Base-by-base conservation (phyloP, 2,888 invertebrate species). In the Dasypogon diadema region DNA sequence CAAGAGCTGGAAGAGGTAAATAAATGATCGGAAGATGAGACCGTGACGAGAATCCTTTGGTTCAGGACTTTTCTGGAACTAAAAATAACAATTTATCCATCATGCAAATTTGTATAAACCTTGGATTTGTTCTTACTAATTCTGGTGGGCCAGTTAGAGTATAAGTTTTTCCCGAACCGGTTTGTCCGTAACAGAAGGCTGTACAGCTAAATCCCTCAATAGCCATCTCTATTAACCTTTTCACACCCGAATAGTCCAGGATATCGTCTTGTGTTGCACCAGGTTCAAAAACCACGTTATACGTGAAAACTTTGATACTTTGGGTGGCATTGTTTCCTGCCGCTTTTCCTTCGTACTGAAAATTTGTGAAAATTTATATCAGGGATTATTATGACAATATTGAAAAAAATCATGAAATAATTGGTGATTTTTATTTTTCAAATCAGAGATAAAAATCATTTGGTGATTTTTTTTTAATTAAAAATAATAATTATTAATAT, bases 161-260 rank as follows among this genome's bases (percentile, higher is more conserved):
- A 84, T 97, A 97, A 0, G 98, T 98, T 87, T 98, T 98, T 3
- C 98, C 98, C 80, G 96, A 96, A 54, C 98, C 97, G 0, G 98
- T 98, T 87, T 98, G 98, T 1, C 98, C 98, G 86, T 98, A 98
- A 83, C 98, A 98, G 86, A 98, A 95, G 24, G 93, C 94, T 0
- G 98, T 98, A 83, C 96, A 96, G 30, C 94, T 93, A 85, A 96
- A 98, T 21, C 98, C 98, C 83, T 96, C 96, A 42, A 97, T 91
- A 0, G 96, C 94, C 96, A 97, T 97, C 84, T 97, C 95, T 76
- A 98, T 91, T 14, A 98, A 91, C 68, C 94, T 89, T 83, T 95
- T 96, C 77, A 97, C 91, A 0, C 97, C 97, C 0, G 94, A 96
- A 87, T 93, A 95, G 83, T 96, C 94, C 77, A 98, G 88, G 56